A percentile compares a stretch with the other conserved stretches of the same genome.
Conservation (phyloP, 1,140 invertebrate species). For the Bombus picipes region DNA sequence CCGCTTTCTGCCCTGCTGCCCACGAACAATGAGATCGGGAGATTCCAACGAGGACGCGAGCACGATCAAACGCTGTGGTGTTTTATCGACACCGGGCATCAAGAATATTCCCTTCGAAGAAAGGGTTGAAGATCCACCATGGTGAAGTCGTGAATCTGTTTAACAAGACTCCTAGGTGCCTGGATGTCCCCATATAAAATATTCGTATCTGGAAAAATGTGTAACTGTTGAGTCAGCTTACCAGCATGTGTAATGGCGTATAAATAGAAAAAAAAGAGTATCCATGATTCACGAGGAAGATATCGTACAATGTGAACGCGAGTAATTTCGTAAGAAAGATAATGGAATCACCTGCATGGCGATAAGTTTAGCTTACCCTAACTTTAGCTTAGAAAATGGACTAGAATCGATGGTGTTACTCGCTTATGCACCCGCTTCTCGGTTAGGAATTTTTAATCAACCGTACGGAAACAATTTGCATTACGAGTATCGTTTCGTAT, state of each 20-base stretch:
- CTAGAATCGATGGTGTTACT: not conserved
- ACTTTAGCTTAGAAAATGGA: conserved; percentile 22
- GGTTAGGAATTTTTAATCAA: not conserved
- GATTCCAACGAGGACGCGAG: conserved; percentile 64
- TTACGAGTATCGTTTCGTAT: not conserved
- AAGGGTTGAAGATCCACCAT: conserved; percentile 27
- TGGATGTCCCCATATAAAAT: not conserved
- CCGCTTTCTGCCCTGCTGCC: conserved; percentile 77
- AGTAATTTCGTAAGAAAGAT: not conserved
- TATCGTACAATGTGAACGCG: not conserved
- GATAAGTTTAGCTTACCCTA: conserved; percentile 31
- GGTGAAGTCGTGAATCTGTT: not conserved
- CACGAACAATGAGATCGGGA: conserved; percentile 77
- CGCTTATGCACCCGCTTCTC: conserved; percentile 29
- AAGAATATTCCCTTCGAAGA: conserved; percentile 54
- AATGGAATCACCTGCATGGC: not conserved
- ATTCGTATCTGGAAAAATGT: not conserved
- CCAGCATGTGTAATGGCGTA: conserved; percentile 1
- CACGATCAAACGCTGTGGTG: conserved; percentile 65
- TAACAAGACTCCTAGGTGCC: not conserved
- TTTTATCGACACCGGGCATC: conserved; percentile 61
- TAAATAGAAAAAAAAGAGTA: not conserved
- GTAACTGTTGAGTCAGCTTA: not conserved
- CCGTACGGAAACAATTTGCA: conserved; percentile 33
- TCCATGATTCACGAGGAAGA: not conserved